Conservation (phyloP, 2,888 invertebrate species). For the Caenorhabditis doughertyi region DNA sequence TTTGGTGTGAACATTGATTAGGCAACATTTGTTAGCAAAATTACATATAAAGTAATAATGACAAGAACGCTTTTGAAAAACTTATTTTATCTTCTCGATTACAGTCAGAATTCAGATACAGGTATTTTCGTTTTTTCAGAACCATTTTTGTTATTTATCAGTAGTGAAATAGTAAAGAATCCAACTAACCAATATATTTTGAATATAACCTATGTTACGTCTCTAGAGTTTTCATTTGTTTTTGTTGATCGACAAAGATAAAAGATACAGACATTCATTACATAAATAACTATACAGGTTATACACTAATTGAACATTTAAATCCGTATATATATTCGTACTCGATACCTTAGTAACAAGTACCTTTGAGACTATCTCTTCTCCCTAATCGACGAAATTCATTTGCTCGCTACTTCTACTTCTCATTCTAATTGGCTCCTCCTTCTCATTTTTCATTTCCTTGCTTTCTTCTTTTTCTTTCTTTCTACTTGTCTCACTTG, state of each 20-base stretch:
- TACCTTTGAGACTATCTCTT: slow-evolving; percentile 13
- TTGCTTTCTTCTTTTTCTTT: not conserved
- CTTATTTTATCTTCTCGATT: no score
- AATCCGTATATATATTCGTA: not conserved
- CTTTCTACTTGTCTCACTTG: not conserved
- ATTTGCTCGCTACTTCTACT: slow-evolving; percentile 2
- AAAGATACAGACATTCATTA: not conserved
- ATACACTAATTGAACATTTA: not conserved
- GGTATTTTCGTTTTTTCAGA: no score
- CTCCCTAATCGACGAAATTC: slow-evolving; percentile 41
- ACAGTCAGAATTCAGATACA: no score
- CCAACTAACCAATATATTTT: not conserved
- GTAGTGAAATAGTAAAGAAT: no score
- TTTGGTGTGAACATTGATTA: no score
- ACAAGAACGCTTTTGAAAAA: no score
- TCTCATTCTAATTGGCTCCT: slow-evolving; percentile 47
- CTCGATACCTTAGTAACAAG: slow-evolving; percentile 2
- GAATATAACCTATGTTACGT: not conserved
- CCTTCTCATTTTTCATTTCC: slow-evolving; percentile 51
- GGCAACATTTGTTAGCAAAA: no score
- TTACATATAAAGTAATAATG: no score
- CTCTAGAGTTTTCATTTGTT: not conserved
- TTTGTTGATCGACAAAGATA: not conserved
- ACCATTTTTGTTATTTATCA: no score
- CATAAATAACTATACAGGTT: slow-evolving; percentile 4